Evolutionary conservation across 2,888 invertebrate species (phyloP).

Genomic region (Andrena minutula): DNA sequence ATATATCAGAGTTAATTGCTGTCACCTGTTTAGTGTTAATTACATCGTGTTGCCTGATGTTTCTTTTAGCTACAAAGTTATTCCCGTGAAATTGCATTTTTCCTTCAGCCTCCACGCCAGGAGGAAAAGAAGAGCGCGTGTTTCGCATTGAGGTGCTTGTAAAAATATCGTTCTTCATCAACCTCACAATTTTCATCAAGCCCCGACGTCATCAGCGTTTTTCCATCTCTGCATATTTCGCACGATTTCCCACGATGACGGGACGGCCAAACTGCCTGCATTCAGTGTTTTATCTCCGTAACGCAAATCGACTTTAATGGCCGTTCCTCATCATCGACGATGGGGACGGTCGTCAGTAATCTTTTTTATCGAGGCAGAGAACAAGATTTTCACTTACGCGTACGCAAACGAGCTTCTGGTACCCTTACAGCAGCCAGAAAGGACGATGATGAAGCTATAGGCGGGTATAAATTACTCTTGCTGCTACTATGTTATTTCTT

Average conservation of each 20-base stretch:
- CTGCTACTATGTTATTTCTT: not conserved
- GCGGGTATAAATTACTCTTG: not conserved
- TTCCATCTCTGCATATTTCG: slow-evolving; percentile 17
- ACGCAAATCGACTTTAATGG: slow-evolving; percentile 72
- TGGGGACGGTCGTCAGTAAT: slow-evolving; percentile 59
- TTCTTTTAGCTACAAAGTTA: slow-evolving; percentile 1
- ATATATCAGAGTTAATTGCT: slow-evolving; percentile 35
- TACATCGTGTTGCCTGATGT: not conserved
- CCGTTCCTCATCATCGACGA: slow-evolving; percentile 70
- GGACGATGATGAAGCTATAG: not conserved
- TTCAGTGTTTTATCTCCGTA: slow-evolving; percentile 58
- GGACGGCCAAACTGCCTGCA: slow-evolving; percentile 25
- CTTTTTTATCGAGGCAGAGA: slow-evolving; percentile 58
- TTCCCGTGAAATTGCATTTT: slow-evolving; percentile 15
- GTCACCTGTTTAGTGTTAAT: slow-evolving; percentile 10
- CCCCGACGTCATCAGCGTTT: slow-evolving; percentile 11
- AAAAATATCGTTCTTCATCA: slow-evolving; percentile 23
- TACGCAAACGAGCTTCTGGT: slow-evolving; percentile 65
- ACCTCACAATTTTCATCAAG: slow-evolving; percentile 29
- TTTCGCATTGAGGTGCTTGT: not conserved
- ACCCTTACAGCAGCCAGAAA: slow-evolving; percentile 18
- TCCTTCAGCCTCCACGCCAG: slow-evolving; percentile 4
- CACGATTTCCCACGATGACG: slow-evolving; percentile 52
- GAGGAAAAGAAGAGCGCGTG: not conserved
- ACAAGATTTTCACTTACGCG: slow-evolving; percentile 68